A percentile compares a stretch with the other conserved stretches of the same genome.
phyloP scores from a whole-genome alignment of 2,113 vertebrate species.

The Pseudonaja textilis region DNA sequence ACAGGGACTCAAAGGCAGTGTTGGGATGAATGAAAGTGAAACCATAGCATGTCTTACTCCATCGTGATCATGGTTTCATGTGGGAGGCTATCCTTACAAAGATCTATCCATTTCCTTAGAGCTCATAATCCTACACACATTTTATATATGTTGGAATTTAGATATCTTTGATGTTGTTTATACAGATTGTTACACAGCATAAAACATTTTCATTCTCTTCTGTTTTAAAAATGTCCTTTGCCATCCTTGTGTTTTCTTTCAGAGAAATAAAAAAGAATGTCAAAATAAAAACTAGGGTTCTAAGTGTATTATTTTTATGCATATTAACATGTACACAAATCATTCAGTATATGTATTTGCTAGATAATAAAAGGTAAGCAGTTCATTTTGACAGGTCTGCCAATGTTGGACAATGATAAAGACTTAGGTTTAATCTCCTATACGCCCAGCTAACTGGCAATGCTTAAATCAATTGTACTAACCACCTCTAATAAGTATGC shows the following conservation, averaged over 20 bases:
- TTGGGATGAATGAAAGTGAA: neutral
- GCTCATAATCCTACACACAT: neutral
- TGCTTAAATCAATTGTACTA: neutral
- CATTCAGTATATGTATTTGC: neutral
- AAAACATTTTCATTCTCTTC: neutral
- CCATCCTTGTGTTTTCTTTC: neutral
- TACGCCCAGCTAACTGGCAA: neutral
- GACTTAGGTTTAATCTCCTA: neutral
- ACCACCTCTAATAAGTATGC: neutral
- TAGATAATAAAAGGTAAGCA: neutral
- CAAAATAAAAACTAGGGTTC: neutral
- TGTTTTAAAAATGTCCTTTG: neutral
- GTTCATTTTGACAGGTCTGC: neutral
- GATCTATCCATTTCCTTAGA: neutral
- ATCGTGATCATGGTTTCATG: neutral
- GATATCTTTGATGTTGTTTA: neutral
- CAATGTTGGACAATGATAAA: neutral
- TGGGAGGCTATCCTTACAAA: neutral
- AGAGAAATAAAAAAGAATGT: neutral
- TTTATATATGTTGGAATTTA: neutral
- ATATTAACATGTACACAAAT: neutral
- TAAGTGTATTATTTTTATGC: neutral
- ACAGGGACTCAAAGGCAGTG: constrained; percentile 2
- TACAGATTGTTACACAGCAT: neutral
- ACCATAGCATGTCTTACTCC: neutral